Base-by-base conservation (phyloP, 1,140 invertebrate genomes). In the Harpegnathos saltator region DNA sequence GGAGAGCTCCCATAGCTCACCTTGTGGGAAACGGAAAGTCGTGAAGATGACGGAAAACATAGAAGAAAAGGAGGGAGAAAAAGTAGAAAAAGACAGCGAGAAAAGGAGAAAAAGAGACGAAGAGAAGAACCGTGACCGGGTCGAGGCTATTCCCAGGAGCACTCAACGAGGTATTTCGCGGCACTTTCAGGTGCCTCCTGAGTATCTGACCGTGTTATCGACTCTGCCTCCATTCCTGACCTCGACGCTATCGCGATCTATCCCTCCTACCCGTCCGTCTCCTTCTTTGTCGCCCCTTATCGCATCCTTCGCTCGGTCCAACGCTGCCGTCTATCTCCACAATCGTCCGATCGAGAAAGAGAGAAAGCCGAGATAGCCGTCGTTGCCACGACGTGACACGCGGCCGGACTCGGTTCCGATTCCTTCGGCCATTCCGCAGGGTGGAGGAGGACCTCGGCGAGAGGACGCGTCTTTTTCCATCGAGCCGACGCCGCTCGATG, bases 21-120 rank as follows among this genome's bases (percentile, higher is more conserved):
- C 15, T 65, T 65, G 38, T 26, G 75, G 59, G 62, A 85, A 88
- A 86, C 59, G 54, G 61, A 22, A 78, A 84, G 17, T 65, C 75
- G 77, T 56, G 50, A 58, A 65, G 17, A 74, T 19, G 22, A 0
- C 12, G 14, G 7, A 68, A 56, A 78, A 1, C 0, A n/a, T n/a
- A 50, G 5, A 48, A 12, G 15, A 3, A n/a, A 65, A 33, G 63
- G 52, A 5, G 0, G 24, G 15, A 14, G 50, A 17, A 54, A 29
- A 11, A 26, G n/a, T 19, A 19, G 11, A 44, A 4, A 29, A 24
- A 19, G 33, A 14, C 22, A 22, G 9, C 14, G 19, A 3, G 14
- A 12, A 11, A 0, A 48, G 19, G 12, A 5, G 68, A 2, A 15
- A n/a, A 73, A 3, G 22, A 33, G 48, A 14, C 62, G 0, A 26